Evolutionary conservation across 2,113 vertebrate species (phyloP).

Genomic region (Arizona elegans): DNA sequence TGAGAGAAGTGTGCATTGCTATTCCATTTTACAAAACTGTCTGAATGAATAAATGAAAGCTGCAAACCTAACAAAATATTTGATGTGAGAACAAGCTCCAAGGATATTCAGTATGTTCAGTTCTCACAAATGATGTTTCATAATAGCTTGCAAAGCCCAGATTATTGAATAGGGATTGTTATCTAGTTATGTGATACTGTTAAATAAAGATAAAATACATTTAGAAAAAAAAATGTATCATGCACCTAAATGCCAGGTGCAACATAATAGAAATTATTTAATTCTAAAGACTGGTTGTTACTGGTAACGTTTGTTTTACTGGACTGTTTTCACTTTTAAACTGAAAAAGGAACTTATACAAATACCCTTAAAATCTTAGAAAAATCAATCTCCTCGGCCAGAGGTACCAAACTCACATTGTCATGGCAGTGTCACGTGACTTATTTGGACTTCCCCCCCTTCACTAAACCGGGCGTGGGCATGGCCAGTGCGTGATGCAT

Average conservation of each 20-base stretch:
- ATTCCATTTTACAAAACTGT: background rate
- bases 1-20: background rate
- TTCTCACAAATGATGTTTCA: background rate
- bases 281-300: background rate
- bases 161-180: constrained; percentile 2
- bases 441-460: no score
- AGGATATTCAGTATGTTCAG: background rate
- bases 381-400: background rate
- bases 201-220: background rate
- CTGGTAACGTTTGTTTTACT: background rate
- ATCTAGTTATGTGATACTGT: background rate
- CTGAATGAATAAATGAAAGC: background rate
- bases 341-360: background rate
- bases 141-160: background rate
- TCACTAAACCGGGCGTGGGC: no score
- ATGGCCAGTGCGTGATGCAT: no score
- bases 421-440: no score
- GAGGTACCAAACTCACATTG: no score
- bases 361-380: background rate
- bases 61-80: background rate
- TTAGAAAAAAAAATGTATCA: background rate
- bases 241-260: constrained; percentile 9
- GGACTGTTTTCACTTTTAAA: background rate
- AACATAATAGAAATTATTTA: background rate
- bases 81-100: background rate